A percentile compares a stretch with the other conserved stretches of the same genome.
Evolutionary conservation across 92 coral and sea anemone genomes (phyloP).

Genomic region (Nematostella vectensis): DNA sequence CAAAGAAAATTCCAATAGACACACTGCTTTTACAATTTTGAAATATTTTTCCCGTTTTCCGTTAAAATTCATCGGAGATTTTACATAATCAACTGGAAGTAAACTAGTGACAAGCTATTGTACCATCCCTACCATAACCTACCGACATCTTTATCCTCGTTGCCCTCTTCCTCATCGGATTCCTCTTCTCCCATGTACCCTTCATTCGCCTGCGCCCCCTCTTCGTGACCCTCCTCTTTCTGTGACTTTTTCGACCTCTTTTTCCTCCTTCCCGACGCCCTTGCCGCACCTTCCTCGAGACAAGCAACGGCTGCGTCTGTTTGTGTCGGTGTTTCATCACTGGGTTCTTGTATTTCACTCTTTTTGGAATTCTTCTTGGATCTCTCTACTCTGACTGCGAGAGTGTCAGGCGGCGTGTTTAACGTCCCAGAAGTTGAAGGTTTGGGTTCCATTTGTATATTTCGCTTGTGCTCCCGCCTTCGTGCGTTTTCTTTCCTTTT

Average conservation of each 20-base stretch:
- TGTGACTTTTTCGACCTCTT: slow-evolving; percentile 11
- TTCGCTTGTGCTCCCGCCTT: neutral
- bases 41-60: no score
- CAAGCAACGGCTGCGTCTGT: no score
- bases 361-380: neutral
- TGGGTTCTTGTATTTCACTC: neutral
- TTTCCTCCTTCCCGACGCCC: neutral
- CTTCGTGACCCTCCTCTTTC: neutral
- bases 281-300: no score
- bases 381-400: neutral
- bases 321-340: neutral
- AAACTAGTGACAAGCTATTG: no score
- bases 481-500: neutral
- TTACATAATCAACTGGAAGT: no score
- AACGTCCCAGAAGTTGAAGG: neutral
- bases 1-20: no score
- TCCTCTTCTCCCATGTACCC: neutral
- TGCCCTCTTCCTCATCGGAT: neutral
- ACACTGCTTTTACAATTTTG: no score
- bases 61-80: no score
- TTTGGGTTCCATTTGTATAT: neutral
- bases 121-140: no score
- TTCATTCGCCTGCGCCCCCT: neutral
- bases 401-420: neutral
- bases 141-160: neutral